phyloP scores from a whole-genome alignment of 2,797 vertebrate genomes.

The Cossypha niveicapilla region DNA sequence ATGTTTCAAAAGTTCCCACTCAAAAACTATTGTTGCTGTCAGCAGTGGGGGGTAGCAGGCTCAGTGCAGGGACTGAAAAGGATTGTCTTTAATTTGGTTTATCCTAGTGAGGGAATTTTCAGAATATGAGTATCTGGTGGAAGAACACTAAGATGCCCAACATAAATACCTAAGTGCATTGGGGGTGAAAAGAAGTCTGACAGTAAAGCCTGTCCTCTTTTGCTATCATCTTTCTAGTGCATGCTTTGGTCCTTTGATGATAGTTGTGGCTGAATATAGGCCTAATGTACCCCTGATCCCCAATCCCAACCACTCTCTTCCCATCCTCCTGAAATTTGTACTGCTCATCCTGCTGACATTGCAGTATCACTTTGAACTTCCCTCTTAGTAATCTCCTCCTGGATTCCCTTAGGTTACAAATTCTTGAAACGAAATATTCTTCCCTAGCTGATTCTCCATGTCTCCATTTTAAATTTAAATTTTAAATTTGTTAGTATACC shows the following conservation, averaged over 20 bases:
- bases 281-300: accelerated
- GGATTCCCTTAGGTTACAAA: background rate
- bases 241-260: background rate
- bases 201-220: background rate
- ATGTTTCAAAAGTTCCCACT: background rate
- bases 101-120: background rate
- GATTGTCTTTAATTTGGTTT: background rate
- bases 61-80: background rate
- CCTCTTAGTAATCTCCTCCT: background rate
- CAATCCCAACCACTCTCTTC: background rate
- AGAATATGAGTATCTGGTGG: background rate
- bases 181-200: accelerated
- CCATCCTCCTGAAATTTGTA: background rate
- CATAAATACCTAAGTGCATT: background rate
- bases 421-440: background rate
- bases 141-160: background rate
- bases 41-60: background rate
- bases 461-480: background rate
- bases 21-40: background rate
- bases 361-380: background rate
- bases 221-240: background rate
- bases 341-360: accelerated
- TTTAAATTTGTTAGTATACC: background rate
- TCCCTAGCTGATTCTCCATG: background rate
- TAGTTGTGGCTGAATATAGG: background rate